Conservation (phyloP, 1,140 invertebrate species). For the Lysiphlebus fabarum region DNA sequence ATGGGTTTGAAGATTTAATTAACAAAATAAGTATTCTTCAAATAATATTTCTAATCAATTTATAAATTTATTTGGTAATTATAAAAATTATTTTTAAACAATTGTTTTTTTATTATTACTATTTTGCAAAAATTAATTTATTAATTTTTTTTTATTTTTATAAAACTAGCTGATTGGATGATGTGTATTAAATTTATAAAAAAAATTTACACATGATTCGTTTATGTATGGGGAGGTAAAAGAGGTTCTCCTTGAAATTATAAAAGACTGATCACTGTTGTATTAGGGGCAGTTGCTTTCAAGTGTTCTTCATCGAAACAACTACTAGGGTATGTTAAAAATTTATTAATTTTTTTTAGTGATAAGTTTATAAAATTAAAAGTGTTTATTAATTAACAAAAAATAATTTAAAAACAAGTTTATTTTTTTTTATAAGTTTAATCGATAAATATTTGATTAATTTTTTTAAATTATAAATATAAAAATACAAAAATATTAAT, state of each 20-base stretch:
- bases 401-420: background rate
- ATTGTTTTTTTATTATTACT: background rate
- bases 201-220: conserved; percentile 10
- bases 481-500: background rate
- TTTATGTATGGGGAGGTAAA: conserved; percentile 19
- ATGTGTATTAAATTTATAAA: background rate
- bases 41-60: too few species aligned
- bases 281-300: conserved; percentile 40
- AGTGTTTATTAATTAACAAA: too few species aligned
- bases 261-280: conserved; percentile 42
- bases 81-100: too few species aligned
- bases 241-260: conserved; percentile 42
- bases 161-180: background rate
- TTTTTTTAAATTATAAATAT: too few species aligned
- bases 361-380: background rate
- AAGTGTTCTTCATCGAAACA: conserved; percentile 35
- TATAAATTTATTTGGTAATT: too few species aligned
- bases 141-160: background rate
- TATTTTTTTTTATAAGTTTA: background rate
- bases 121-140: background rate
- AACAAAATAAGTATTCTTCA: too few species aligned
- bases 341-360: background rate
- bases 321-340: conserved; percentile 34
- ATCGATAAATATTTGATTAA: background rate
- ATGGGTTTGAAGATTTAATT: too few species aligned